Percentiles rank a stretch among this genome's conserved stretches.
Evolutionary conservation across 2,113 vertebrate species (phyloP).

Genomic region (Trochalopteron elliotii): DNA sequence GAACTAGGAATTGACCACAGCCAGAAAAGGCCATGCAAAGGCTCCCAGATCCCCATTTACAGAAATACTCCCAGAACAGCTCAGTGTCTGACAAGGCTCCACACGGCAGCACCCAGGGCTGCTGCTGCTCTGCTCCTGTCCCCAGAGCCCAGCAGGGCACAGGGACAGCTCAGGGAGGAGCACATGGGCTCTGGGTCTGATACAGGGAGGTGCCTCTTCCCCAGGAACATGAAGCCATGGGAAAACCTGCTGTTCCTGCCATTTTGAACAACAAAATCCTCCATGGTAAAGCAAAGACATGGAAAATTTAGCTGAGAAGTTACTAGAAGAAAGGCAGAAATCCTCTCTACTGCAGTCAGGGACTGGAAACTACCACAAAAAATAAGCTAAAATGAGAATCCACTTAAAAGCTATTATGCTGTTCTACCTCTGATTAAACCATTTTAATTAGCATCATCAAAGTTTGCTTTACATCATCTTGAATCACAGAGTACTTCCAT

Average conservation of each 20-base stretch:
- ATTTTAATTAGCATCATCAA: not conserved
- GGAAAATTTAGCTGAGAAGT: not conserved
- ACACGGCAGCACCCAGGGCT: rapidly evolving
- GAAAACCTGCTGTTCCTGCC: not conserved
- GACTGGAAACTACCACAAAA: not conserved
- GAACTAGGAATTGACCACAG: not conserved
- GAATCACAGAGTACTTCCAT: not conserved
- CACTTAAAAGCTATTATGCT: not conserved
- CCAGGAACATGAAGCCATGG: not conserved
- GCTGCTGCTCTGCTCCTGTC: not conserved
- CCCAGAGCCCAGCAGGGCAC: not conserved
- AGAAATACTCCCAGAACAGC: not conserved
- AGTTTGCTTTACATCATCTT: not conserved
- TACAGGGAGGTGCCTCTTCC: not conserved
- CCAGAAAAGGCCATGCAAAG: not conserved
- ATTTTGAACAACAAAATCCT: not conserved
- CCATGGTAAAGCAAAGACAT: not conserved
- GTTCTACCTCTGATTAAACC: not conserved
- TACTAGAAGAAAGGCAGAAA: not conserved
- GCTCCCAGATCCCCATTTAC: not conserved
- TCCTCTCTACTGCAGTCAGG: not conserved
- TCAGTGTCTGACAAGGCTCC: not conserved
- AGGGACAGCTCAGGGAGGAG: not conserved
- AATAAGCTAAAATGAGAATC: not conserved
- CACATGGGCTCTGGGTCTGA: not conserved